phyloP scores from a whole-genome alignment of 2,113 vertebrate species.

The Ascaphus truei region DNA sequence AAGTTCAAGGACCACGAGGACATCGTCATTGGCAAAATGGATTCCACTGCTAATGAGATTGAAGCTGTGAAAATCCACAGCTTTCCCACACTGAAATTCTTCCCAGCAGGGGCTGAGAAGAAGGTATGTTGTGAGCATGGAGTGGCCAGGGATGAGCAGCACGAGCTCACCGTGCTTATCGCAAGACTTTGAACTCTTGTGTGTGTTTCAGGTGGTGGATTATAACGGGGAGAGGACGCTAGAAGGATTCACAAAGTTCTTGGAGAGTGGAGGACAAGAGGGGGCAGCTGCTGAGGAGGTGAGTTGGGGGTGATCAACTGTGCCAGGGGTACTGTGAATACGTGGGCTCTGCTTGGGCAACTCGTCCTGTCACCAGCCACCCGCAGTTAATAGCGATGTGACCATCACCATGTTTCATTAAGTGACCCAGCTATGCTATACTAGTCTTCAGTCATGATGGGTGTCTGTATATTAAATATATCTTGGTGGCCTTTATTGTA shows the following conservation, averaged over 20 bases:
- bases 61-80: constrained; percentile 93
- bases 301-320: constrained; percentile 45
- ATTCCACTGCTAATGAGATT: constrained; percentile 92
- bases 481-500: no score
- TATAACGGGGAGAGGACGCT: constrained; percentile 94
- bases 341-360: background rate
- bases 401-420: background rate
- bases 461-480: no score
- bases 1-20: constrained; percentile 75
- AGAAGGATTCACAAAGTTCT: constrained; percentile 90
- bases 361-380: background rate
- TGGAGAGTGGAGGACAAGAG: constrained; percentile 92
- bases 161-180: no score
- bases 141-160: no score
- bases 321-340: background rate
- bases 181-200: background rate
- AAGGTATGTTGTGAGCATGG: constrained; percentile 63
- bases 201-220: constrained; percentile 77
- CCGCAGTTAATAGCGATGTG: background rate
- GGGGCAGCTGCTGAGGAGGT: constrained; percentile 82
- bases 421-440: no score
- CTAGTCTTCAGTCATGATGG: no score
- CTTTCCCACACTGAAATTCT: constrained; percentile 95
- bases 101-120: constrained; percentile 77
- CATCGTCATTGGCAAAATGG: constrained; percentile 91